Base-by-base conservation (phyloP, 1,140 invertebrate genomes). In the Zaprionus gabonicus region DNA sequence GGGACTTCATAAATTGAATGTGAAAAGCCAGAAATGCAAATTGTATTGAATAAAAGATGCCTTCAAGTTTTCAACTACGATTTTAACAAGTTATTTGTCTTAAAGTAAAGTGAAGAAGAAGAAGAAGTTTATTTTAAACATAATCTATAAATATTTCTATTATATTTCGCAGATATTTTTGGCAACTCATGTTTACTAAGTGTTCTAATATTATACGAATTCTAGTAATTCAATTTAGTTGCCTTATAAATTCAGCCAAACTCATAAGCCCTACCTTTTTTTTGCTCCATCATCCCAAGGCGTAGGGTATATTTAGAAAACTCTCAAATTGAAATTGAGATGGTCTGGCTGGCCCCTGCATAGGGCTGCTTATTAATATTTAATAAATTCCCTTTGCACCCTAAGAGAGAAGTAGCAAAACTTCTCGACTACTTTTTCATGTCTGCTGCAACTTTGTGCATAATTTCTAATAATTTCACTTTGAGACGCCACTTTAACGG, bases 391-490 rank as follows among this genome's bases (percentile, higher is more conserved):
- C 46, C 27, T 67, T 44, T 65, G 10, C 25, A 25, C 25, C 36
- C 28, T 10, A 2, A 1, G 5, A 28, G n/a, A 34, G 17, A 41
- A 70, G 25, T 62, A 46, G 67, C 25, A 25, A 20, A 20, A 41
- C 36, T 71, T 62, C 59, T 56, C 17, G 6, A 31, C 57, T 56
- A 38, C 57, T 36, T 62, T 38, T 57, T 58, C 57, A 28, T 55
- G 59, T 76, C 55, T 41, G 55, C 44, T 59, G 60, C 46, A 76
- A 71, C 68, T 76, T 76, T 71, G 17, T 53, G 68, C 60, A 76
- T 76, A 65, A 76, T 65, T 76, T 71, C 55, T 71, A 71, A 76
- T 65, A 76, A 71, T 76, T 76, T 59, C 59, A 28, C 68, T 58
- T 31, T 41, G 60, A 71, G 60, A 27, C 44, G 55, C 34, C 68